Conservation (phyloP, 2,113 vertebrate species). For the Pygoscelis adeliae region DNA sequence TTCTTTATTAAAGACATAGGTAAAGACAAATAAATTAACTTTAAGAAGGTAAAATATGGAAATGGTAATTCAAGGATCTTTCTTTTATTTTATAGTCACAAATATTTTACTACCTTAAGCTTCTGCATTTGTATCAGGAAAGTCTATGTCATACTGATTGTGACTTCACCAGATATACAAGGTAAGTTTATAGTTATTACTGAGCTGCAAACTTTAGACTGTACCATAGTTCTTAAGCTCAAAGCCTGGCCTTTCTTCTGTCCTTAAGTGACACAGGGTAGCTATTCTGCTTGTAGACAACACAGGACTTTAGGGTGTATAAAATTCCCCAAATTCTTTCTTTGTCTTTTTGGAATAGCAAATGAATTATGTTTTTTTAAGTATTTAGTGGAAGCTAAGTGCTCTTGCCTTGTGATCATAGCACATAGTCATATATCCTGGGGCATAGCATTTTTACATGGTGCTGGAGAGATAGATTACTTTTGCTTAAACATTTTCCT, state of each 20-base stretch:
- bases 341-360: background rate
- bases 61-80: background rate
- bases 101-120: background rate
- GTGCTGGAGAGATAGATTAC: background rate
- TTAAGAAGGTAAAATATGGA: background rate
- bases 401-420: background rate
- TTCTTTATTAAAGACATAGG: background rate
- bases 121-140: background rate
- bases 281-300: background rate
- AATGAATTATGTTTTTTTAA: background rate
- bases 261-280: background rate
- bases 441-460: background rate
- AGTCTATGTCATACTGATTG: background rate
- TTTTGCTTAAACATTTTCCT: background rate
- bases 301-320: background rate
- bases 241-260: background rate
- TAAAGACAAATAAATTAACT: background rate
- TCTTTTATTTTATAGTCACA: background rate
- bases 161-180: background rate
- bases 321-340: background rate
- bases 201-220: background rate
- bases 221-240: background rate
- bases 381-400: background rate
- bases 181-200: background rate
- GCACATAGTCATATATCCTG: background rate